phyloP scores from a whole-genome alignment of 2,113 vertebrate genomes.

The Serilophus lunatus region DNA sequence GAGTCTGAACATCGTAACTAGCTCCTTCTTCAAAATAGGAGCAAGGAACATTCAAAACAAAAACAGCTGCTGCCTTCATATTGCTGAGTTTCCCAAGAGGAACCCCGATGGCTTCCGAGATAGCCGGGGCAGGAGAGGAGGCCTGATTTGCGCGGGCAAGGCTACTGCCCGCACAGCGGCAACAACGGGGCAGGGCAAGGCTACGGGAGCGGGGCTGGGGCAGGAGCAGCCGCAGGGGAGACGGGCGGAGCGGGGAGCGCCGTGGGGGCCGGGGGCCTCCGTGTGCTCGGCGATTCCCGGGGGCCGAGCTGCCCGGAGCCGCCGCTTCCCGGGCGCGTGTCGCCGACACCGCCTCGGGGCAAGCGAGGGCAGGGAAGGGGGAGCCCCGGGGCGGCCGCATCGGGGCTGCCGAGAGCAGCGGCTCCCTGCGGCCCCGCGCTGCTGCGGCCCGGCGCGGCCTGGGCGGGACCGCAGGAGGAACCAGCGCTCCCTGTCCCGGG shows the following conservation, averaged over 20 bases:
- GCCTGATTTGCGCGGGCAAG: not conserved
- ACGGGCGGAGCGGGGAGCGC: not conserved
- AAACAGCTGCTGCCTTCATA: not conserved
- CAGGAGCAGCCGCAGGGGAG: not conserved
- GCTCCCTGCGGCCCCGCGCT: not conserved
- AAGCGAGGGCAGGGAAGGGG: not conserved
- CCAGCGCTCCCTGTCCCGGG: rapidly evolving
- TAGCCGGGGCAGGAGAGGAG: not conserved
- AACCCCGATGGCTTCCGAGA: not conserved
- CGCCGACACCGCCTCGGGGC: rapidly evolving
- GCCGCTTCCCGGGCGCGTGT: not conserved
- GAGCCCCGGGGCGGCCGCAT: rapidly evolving
- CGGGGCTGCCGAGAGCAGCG: not conserved
- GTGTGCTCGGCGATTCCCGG: rapidly evolving
- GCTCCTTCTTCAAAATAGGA: not conserved
- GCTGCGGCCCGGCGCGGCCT: not conserved
- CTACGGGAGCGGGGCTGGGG: rapidly evolving
- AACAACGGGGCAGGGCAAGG: rapidly evolving
- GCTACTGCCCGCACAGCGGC: not conserved
- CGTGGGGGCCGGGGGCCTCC: no score
- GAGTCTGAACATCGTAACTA: not conserved
- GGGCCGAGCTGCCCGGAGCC: not conserved
- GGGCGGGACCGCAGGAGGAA: not conserved
- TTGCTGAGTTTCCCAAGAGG: not conserved
- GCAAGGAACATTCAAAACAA: not conserved